phyloP scores from a whole-genome alignment of 2,888 invertebrate species.

The Teleiodes luculella region DNA sequence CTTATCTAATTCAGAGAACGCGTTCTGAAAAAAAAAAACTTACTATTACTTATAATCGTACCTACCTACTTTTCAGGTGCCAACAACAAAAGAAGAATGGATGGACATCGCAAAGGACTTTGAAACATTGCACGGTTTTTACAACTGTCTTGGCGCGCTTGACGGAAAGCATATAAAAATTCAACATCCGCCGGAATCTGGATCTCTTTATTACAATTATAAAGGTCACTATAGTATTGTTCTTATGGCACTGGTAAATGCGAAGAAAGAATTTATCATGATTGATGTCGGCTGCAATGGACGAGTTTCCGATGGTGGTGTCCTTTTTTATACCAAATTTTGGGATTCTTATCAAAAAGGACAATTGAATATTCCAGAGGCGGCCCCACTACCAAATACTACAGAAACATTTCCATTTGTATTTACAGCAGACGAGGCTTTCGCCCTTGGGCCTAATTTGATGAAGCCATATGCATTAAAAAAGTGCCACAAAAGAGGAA shows the following conservation, averaged over 20 bases:
- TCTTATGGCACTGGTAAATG: constrained; percentile 18
- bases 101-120: neutral
- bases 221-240: constrained; percentile 16
- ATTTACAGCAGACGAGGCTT: too few species aligned
- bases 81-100: neutral
- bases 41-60: too few species aligned
- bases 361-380: too few species aligned
- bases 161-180: neutral
- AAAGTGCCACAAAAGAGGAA: too few species aligned
- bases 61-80: neutral
- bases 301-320: constrained; percentile 19
- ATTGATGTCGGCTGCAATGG: constrained; percentile 19
- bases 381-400: too few species aligned
- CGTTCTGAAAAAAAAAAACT: neutral
- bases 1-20: too few species aligned
- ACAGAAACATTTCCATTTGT: too few species aligned
- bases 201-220: constrained; percentile 16
- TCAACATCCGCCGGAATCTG: constrained; percentile 18
- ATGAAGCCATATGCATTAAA: too few species aligned
- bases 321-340: too few species aligned
- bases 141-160: neutral
- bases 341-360: too few species aligned
- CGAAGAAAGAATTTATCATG: constrained; percentile 19
- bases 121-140: neutral
- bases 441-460: too few species aligned